Evolutionary conservation across 2,888 invertebrate genomes (phyloP).

Genomic region (Allygus modestus): DNA sequence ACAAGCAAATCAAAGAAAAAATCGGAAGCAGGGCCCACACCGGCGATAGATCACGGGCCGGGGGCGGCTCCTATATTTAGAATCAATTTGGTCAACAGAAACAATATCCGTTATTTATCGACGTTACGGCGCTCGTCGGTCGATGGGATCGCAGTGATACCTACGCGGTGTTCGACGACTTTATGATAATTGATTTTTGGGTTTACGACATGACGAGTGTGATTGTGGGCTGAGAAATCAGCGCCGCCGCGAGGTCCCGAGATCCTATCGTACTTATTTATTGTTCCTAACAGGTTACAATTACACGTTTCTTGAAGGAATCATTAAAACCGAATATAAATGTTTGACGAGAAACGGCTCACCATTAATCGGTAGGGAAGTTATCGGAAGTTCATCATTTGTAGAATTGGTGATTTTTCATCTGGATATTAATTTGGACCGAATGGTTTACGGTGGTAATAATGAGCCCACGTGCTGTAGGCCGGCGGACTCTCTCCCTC

Average conservation of each 20-base stretch:
- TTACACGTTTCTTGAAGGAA: conserved; percentile 53
- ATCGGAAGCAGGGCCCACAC: conserved; percentile 57
- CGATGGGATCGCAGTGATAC: neutral
- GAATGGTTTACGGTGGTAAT: conserved; percentile 48
- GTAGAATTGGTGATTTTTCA: conserved; percentile 54
- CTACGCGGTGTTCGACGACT: conserved; percentile 34
- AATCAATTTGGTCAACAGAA: conserved; percentile 59
- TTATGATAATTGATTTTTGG: conserved; percentile 60
- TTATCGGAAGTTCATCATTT: conserved; percentile 52
- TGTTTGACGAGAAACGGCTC: conserved; percentile 37
- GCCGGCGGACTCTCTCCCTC: neutral
- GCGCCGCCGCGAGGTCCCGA: neutral
- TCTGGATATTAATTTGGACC: conserved; percentile 46
- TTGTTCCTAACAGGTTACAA: conserved; percentile 52
- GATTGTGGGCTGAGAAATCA: conserved; percentile 49
- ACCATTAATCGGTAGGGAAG: conserved; percentile 45
- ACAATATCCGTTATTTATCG: conserved; percentile 56
- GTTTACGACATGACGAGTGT: conserved; percentile 54
- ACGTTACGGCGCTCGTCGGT: neutral
- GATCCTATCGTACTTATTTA: conserved; percentile 55
- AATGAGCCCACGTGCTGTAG: conserved; percentile 30
- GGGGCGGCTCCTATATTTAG: conserved; percentile 45
- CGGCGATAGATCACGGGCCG: conserved; percentile 32
- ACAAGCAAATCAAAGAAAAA: conserved; percentile 54
- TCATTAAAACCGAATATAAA: conserved; percentile 46